Conservation (phyloP, 1,140 invertebrate species). For the Brachionus plicatilis region DNA sequence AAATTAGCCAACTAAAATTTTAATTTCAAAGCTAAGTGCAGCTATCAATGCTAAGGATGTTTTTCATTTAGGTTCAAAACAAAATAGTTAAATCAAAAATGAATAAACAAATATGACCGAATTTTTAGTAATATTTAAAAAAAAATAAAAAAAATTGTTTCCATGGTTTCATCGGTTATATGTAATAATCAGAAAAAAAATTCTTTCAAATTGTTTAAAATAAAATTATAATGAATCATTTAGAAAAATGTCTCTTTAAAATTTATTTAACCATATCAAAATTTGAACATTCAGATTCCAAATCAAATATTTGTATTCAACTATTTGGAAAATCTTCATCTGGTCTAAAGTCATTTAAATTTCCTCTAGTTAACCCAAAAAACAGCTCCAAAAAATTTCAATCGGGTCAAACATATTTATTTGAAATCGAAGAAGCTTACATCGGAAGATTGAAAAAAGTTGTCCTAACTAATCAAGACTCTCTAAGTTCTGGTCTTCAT, state of each 20-base stretch:
- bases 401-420: slow-evolving; percentile 52
- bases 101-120: no score
- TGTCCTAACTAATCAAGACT: slow-evolving; percentile 51
- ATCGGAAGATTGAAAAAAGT: slow-evolving; percentile 52
- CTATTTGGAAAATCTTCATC: slow-evolving; percentile 52
- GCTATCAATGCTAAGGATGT: no score
- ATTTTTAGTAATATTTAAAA: no score
- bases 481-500: slow-evolving; percentile 52
- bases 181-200: background rate
- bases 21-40: no score
- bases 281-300: slow-evolving; percentile 54
- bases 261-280: slow-evolving; percentile 56
- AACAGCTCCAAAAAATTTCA: slow-evolving; percentile 54
- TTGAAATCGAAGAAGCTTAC: slow-evolving; percentile 51
- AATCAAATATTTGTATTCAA: slow-evolving; percentile 52
- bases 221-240: background rate
- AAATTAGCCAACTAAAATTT: no score
- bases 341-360: slow-evolving; percentile 40
- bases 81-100: no score
- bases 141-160: background rate
- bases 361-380: slow-evolving; percentile 52
- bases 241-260: background rate
- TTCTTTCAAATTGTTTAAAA: background rate
- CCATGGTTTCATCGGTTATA: background rate
- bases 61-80: no score